Conservation (phyloP, 2,888 invertebrate genomes). For the Scotopteryx bipunctaria region DNA sequence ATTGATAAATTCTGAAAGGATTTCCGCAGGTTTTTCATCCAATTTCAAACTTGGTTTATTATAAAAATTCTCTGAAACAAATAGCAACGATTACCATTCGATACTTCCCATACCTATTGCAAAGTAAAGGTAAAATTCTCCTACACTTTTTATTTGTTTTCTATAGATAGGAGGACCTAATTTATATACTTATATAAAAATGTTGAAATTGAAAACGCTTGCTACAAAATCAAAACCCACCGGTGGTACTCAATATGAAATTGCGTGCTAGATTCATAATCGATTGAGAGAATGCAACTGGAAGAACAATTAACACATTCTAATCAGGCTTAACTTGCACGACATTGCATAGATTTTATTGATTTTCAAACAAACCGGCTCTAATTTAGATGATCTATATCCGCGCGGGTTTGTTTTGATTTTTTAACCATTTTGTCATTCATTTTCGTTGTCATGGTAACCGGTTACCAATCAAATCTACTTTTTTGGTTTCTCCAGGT, state of each 20-base stretch:
- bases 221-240: conserved; percentile 11
- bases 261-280: conserved; percentile 25
- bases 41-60: conserved; percentile 48
- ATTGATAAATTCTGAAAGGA: conserved; percentile 66
- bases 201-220: not conserved
- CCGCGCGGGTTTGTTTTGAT: not conserved
- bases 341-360: not conserved
- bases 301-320: not conserved
- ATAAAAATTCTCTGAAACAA: conserved; percentile 62
- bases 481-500: not conserved
- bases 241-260: conserved; percentile 31
- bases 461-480: not conserved
- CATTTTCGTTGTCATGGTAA: not conserved
- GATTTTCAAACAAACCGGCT: not conserved
- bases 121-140: no score
- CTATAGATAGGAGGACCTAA: no score
- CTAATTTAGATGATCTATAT: not conserved
- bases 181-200: no score
- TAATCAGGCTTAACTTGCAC: not conserved
- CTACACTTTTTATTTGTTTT: no score
- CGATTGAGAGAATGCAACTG: not conserved
- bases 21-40: conserved; percentile 55
- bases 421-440: not conserved
- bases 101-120: no score
- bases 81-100: no score